phyloP scores from a whole-genome alignment of 2,888 invertebrate species.

The Bunonema sp. region DNA sequence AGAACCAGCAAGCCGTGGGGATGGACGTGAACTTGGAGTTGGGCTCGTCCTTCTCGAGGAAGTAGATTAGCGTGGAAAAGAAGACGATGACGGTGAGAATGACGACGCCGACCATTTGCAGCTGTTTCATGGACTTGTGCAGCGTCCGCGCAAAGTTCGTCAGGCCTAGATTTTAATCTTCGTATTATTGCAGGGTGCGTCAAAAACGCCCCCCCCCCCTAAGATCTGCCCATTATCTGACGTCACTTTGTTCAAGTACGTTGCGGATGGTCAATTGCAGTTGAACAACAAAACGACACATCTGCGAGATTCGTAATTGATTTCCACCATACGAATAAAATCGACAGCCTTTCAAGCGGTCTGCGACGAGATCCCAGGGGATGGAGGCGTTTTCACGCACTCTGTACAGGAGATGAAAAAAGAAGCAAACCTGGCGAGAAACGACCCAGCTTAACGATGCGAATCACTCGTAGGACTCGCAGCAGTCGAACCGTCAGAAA shows the following conservation, averaged over 20 bases:
- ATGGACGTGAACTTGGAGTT: constrained; percentile 39
- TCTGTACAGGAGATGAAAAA: too few species aligned
- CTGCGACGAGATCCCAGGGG: too few species aligned
- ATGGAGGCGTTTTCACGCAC: too few species aligned
- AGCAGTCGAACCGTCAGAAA: constrained; percentile 40
- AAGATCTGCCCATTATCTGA: neutral
- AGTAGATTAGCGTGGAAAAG: constrained; percentile 42
- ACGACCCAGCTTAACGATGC: constrained; percentile 39
- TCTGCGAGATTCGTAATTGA: too few species aligned
- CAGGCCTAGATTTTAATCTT: constrained; percentile 13
- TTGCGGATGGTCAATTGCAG: too few species aligned
- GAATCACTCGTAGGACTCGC: constrained; percentile 37
- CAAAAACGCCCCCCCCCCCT: neutral
- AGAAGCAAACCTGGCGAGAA: constrained; percentile 33
- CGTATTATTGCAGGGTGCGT: neutral
- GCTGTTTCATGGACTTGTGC: constrained; percentile 40
- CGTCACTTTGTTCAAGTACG: neutral
- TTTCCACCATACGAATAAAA: too few species aligned
- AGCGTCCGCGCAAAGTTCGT: constrained; percentile 41
- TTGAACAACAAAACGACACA: too few species aligned
- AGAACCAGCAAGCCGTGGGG: constrained; percentile 43
- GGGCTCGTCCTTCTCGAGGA: constrained; percentile 40
- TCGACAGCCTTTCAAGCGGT: too few species aligned
- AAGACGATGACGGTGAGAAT: constrained; percentile 24
- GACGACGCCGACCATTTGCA: constrained; percentile 32